Evolutionary conservation across 2,888 invertebrate genomes (phyloP).

Genomic region (Tineola bisselliella): DNA sequence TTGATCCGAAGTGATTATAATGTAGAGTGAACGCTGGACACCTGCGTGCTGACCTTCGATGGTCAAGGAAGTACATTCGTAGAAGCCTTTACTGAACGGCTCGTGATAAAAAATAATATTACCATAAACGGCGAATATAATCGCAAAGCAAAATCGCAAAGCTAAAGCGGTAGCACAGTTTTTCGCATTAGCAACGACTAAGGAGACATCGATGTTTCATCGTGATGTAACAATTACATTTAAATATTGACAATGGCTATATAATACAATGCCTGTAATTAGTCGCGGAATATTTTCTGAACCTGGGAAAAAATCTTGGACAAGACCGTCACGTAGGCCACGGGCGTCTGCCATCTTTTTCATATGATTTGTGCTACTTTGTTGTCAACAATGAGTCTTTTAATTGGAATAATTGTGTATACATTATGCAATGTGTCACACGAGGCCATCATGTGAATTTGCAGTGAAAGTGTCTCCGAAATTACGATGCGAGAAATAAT

Average conservation of each 20-base stretch:
- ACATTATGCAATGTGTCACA: slow-evolving; percentile 42
- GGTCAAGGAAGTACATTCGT: slow-evolving; percentile 60
- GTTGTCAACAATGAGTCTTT: slow-evolving; percentile 34
- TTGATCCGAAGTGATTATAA: not conserved
- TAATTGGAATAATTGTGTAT: slow-evolving; percentile 22
- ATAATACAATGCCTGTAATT: slow-evolving; percentile 45
- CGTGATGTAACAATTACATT: slow-evolving; percentile 35
- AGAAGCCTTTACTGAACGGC: slow-evolving; percentile 50
- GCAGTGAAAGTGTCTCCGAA: slow-evolving; percentile 35
- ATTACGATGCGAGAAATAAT: slow-evolving; percentile 16
- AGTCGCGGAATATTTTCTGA: slow-evolving; percentile 28
- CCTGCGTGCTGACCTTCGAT: slow-evolving; percentile 47
- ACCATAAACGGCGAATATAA: slow-evolving; percentile 15
- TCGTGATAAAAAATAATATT: slow-evolving; percentile 17
- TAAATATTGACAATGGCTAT: slow-evolving; percentile 56
- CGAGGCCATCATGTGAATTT: slow-evolving; percentile 28
- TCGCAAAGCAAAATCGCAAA: slow-evolving; percentile 16
- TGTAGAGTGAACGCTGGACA: slow-evolving; percentile 16
- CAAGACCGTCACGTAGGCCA: slow-evolving; percentile 15
- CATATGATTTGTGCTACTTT: slow-evolving; percentile 10
- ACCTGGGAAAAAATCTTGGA: slow-evolving; percentile 8
- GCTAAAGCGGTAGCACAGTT: not conserved
- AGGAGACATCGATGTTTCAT: slow-evolving; percentile 18
- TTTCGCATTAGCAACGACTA: not conserved
- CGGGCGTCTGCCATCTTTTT: slow-evolving; percentile 12